phyloP scores from a whole-genome alignment of 2,888 invertebrate species.

The Teinopalpus imperialis region DNA sequence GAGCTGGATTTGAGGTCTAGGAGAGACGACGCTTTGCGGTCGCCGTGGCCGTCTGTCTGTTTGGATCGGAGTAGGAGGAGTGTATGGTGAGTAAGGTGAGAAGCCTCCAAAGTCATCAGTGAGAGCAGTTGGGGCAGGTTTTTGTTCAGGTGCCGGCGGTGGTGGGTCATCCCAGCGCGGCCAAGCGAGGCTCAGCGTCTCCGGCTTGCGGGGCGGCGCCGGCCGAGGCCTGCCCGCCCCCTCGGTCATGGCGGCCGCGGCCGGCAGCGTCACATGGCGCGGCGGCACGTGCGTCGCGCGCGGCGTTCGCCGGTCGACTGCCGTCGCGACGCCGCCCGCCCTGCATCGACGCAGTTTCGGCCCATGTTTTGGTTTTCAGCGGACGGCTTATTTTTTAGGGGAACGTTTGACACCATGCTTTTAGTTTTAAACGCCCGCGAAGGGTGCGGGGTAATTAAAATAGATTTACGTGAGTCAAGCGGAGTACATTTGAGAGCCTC shows the following conservation, averaged over 20 bases:
- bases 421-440: conserved; percentile 6
- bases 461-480: background rate
- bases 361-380: conserved; percentile 39
- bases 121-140: conserved; percentile 43
- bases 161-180: conserved; percentile 76
- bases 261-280: conserved; percentile 53
- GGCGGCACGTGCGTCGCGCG: conserved; percentile 56
- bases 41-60: conserved; percentile 60
- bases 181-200: conserved; percentile 64
- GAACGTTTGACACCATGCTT: conserved; percentile 1
- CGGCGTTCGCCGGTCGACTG: conserved; percentile 50
- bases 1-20: conserved; percentile 58
- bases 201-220: conserved; percentile 77
- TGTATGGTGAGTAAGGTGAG: conserved; percentile 82
- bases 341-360: conserved; percentile 33
- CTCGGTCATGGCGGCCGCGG: conserved; percentile 63
- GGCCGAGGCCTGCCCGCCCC: conserved; percentile 76
- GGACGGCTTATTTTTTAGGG: conserved; percentile 22
- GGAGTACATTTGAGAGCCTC: background rate
- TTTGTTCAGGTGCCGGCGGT: conserved; percentile 68
- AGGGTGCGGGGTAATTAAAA: conserved; percentile 4
- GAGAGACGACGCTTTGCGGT: conserved; percentile 79
- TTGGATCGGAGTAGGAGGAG: conserved; percentile 71
- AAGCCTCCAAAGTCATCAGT: conserved; percentile 71
- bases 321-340: conserved; percentile 52